These are phyloP conservation scores for Augiades crinisus DNA, from an alignment of 2,888 invertebrate genomes.

Conservation along the genomic window DNA sequence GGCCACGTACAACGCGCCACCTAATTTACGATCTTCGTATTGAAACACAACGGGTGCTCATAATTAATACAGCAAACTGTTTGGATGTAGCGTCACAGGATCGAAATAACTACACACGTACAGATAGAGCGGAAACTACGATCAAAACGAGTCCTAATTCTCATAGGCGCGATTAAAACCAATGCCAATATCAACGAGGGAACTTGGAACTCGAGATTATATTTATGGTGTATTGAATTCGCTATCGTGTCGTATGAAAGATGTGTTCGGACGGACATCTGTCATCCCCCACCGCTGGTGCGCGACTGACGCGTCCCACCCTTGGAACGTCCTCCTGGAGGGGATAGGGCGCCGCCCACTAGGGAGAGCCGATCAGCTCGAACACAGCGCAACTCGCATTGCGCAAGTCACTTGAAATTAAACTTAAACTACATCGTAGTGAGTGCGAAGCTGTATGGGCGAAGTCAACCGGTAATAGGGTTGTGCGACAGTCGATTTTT, in stretches of 20 bases:
- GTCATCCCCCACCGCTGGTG: slow-evolving; percentile 69
- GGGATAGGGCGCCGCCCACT: slow-evolving; percentile 42
- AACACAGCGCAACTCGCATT: slow-evolving; percentile 30
- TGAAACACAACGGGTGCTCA: slow-evolving; percentile 32
- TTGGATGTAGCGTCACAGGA: slow-evolving; percentile 31
- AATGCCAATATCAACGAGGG: slow-evolving; percentile 30
- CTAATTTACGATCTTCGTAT: slow-evolving; percentile 33
- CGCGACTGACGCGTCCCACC: slow-evolving; percentile 63
- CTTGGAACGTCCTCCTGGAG: slow-evolving; percentile 39
- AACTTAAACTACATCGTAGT: slow-evolving; percentile 26
- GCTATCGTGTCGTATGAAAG: slow-evolving; percentile 72
- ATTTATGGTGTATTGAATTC: slow-evolving; percentile 70
- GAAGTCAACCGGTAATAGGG: slow-evolving; percentile 42
- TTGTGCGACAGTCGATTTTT: slow-evolving; percentile 50
- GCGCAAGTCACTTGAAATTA: slow-evolving; percentile 34
- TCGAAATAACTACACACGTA: slow-evolving; percentile 25
- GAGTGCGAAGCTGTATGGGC: slow-evolving; percentile 8
- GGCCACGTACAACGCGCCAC: slow-evolving; percentile 28
- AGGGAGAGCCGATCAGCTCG: slow-evolving; percentile 37
- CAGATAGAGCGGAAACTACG: slow-evolving; percentile 21
- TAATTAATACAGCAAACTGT: slow-evolving; percentile 37
- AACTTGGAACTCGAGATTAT: slow-evolving; percentile 30
- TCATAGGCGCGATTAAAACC: slow-evolving; percentile 2
- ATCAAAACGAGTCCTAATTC: slow-evolving; percentile 32
- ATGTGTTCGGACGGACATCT: slow-evolving; percentile 62